Evolutionary conservation across 2,888 invertebrate species (phyloP).

Genomic region (Bombylius major): DNA sequence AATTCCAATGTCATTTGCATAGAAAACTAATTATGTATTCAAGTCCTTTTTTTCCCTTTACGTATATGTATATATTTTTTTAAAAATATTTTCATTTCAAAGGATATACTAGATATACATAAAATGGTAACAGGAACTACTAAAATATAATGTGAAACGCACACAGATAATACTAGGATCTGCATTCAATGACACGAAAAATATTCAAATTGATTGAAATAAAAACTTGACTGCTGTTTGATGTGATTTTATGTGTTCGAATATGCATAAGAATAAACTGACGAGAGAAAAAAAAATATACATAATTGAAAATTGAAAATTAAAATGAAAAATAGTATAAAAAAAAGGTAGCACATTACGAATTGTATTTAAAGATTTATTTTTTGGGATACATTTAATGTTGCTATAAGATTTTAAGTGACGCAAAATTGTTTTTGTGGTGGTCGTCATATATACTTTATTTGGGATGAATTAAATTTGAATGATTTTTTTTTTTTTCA

Average conservation of each 20-base stretch:
- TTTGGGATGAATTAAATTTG: too few species aligned
- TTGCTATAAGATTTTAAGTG: too few species aligned
- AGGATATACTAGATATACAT: slow-evolving; percentile 2
- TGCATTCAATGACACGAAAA: slow-evolving; percentile 22
- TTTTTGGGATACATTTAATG: too few species aligned
- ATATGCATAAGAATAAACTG: too few species aligned
- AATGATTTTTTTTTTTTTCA: too few species aligned
- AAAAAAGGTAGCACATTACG: too few species aligned
- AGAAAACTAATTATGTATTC: slow-evolving; percentile 19
- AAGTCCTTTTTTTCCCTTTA: slow-evolving; percentile 7
- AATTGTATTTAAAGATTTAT: too few species aligned
- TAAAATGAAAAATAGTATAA: too few species aligned
- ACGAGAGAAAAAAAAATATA: too few species aligned
- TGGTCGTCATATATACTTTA: too few species aligned
- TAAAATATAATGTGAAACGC: slow-evolving; percentile 1
- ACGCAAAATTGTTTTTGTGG: too few species aligned
- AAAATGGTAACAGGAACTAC: slow-evolving; percentile 17
- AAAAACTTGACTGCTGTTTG: neutral
- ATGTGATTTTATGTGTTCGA: neutral
- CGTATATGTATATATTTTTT: neutral
- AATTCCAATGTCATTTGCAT: slow-evolving; percentile 16
- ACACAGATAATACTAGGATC: slow-evolving; percentile 18
- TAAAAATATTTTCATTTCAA: neutral
- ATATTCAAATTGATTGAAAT: slow-evolving; percentile 21
- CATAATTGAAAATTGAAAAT: too few species aligned